Evolutionary conservation across 2,797 vertebrate species (phyloP).

Genomic region (Sardinella longiceps): DNA sequence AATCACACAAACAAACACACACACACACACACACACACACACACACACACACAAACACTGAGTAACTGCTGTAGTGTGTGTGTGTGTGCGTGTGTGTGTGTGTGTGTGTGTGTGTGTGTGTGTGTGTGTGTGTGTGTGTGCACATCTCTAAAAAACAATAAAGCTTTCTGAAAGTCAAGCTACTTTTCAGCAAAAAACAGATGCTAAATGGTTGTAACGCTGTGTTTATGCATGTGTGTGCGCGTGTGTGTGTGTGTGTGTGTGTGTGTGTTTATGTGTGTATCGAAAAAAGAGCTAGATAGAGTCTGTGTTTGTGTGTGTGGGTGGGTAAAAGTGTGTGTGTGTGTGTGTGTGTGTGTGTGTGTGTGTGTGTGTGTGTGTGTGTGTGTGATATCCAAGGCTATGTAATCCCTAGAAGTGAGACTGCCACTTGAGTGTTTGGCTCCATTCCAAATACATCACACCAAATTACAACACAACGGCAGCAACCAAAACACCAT

Average conservation of each 20-base stretch:
- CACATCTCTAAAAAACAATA: neutral
- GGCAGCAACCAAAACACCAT: neutral
- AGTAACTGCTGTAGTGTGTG: too few relatives aligned
- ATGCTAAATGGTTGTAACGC: neutral
- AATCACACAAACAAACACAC: neutral
- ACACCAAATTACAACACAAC: neutral
- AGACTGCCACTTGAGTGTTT: neutral
- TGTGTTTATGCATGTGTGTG: neutral
- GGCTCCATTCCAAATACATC: conserved; percentile 1
- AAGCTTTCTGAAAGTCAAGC: neutral
- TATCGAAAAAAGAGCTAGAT: too few relatives aligned
- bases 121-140: neutral
- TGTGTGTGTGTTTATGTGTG: too few relatives aligned
- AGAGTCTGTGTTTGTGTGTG: neutral
- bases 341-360: neutral
- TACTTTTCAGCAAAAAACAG: neutral
- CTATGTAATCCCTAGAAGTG: neutral
- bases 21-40: too few relatives aligned
- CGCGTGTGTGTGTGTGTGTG: neutral
- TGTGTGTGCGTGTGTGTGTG: too few relatives aligned
- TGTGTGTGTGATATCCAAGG: neutral
- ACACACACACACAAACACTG: too few relatives aligned
- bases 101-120: too few relatives aligned
- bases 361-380: neutral
- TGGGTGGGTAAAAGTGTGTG: neutral